Evolutionary conservation across 2,888 invertebrate genomes (phyloP).

Genomic region (Entomobrya proxima): DNA sequence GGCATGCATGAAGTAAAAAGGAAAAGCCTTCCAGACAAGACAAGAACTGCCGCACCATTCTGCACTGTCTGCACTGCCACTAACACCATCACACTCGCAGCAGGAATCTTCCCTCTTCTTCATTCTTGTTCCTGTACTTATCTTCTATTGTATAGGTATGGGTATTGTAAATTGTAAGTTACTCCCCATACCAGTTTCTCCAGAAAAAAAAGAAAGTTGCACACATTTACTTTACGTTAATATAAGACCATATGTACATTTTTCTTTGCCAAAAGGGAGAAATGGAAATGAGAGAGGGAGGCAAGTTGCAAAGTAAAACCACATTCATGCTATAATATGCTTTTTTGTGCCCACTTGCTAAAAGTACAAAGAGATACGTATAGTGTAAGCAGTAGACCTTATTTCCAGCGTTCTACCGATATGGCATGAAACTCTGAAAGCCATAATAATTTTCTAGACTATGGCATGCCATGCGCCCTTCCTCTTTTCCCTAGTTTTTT

Average conservation of each 20-base stretch:
- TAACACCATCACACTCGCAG: constrained; percentile 27
- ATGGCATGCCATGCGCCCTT: constrained; percentile 62
- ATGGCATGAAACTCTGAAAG: constrained; percentile 29
- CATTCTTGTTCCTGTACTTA: neutral
- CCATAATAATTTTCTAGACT: constrained; percentile 44
- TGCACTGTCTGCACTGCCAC: constrained; percentile 35
- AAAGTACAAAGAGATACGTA: neutral
- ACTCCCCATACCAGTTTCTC: neutral
- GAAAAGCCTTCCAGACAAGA: constrained; percentile 30
- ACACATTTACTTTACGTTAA: no score
- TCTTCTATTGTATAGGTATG: neutral
- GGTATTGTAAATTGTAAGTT: constrained; percentile 22
- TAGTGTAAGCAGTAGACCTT: neutral
- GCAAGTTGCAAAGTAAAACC: neutral
- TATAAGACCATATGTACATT: no score
- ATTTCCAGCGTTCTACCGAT: neutral
- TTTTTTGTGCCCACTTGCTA: neutral
- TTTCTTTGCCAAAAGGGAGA: constrained; percentile 16
- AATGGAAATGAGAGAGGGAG: constrained; percentile 22
- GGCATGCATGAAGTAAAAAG: neutral
- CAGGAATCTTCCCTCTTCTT: constrained; percentile 22
- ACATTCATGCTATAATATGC: constrained; percentile 17
- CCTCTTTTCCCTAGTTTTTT: constrained; percentile 33
- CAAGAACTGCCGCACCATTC: constrained; percentile 38
- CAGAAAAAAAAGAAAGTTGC: neutral